Conservation (phyloP, 2,797 vertebrate genomes). For the Alfaro cultratus region DNA sequence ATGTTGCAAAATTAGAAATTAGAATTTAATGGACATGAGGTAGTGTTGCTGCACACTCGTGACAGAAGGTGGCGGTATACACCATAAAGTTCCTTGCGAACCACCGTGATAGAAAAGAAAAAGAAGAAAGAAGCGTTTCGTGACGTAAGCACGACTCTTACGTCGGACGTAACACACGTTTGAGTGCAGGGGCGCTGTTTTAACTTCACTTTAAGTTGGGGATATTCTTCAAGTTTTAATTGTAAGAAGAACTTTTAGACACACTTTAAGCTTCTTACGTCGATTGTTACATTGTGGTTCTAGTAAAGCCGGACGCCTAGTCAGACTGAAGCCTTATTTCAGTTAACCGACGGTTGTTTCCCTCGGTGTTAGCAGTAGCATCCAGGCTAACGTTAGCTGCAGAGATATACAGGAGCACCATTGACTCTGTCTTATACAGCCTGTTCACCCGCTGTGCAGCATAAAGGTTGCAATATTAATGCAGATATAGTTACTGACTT, state of each 20-base stretch:
- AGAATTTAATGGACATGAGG: too few species aligned
- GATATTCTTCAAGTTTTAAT: slow-evolving; percentile 5
- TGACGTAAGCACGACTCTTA: slow-evolving; percentile 6
- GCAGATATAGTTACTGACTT: background rate
- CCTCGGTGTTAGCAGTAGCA: background rate
- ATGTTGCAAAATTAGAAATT: background rate
- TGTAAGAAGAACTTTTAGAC: background rate
- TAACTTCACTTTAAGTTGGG: slow-evolving; percentile 35
- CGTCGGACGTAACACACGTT: slow-evolving; percentile 44
- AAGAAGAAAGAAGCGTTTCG: background rate
- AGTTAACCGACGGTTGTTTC: background rate
- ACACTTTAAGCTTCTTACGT: accelerated
- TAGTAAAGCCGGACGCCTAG: too few species aligned
- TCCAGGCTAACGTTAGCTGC: slow-evolving; percentile 56
- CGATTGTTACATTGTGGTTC: accelerated
- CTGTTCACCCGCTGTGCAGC: background rate
- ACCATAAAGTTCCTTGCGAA: background rate
- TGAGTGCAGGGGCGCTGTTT: slow-evolving; percentile 19
- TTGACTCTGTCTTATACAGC: slow-evolving; percentile 28
- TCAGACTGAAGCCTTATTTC: background rate
- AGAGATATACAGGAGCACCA: slow-evolving; percentile 16
- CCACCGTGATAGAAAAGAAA: background rate
- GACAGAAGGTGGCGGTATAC: background rate
- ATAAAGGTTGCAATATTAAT: background rate
- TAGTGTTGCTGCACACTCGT: too few species aligned